A percentile compares a stretch with the other conserved stretches of the same genome.
These are phyloP conservation scores for Lasioglossum leucozonium DNA, from an alignment of 2,888 invertebrate genomes.

Conservation along the genomic window DNA sequence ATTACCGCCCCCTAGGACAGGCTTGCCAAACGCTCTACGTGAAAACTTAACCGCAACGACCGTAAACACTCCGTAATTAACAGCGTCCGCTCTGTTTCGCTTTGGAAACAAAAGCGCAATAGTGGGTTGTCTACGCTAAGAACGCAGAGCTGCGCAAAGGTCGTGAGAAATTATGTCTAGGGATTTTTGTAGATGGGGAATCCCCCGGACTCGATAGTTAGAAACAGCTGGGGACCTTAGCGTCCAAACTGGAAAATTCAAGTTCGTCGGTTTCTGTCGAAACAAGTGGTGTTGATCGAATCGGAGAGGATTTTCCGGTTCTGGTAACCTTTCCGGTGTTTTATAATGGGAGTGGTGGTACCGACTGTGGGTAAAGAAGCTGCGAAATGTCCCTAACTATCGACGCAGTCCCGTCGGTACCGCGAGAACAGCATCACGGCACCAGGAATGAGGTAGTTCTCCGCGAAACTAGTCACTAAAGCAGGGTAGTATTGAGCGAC, in stretches of 20 bases:
- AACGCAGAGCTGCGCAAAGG: not conserved
- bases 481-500: constrained; percentile 40
- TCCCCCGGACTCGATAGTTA: not conserved
- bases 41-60: not conserved
- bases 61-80: not conserved
- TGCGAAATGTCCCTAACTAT: not conserved
- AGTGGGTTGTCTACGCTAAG: not conserved
- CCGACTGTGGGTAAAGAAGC: not conserved
- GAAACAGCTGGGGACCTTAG: not conserved
- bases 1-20: constrained; percentile 19
- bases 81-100: not conserved
- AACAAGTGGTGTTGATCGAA: not conserved
- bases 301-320: not conserved
- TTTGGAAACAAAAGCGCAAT: not conserved
- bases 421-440: constrained; percentile 2
- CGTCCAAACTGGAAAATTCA: not conserved
- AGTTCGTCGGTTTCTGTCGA: not conserved
- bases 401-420: constrained; percentile 39
- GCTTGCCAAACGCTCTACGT: constrained; percentile 5
- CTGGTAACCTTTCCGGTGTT: not conserved
- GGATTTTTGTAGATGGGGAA: not conserved
- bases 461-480: constrained; percentile 42
- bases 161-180: not conserved
- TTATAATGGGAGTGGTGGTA: not conserved
- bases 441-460: constrained; percentile 59